Evolutionary conservation across 2,797 vertebrate species (phyloP), one percentile per base, ranked within the genome.

Genomic region (Semotilus atromaculatus): DNA sequence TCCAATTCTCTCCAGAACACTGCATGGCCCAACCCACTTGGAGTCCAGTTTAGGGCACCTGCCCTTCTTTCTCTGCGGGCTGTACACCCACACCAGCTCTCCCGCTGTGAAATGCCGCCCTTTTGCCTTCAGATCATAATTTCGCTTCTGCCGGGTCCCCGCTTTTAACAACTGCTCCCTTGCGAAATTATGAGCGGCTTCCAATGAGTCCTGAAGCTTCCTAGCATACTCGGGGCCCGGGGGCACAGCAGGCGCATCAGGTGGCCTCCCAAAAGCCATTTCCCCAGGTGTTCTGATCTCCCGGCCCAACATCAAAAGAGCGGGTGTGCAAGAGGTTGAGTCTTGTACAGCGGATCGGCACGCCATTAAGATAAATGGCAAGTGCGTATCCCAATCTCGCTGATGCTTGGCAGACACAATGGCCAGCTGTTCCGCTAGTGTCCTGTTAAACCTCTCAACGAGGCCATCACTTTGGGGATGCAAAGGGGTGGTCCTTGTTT

Each of bases 271-370:
- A 2, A 43, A 43, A 43, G 53, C 21, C 7, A 55, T 58, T 58
- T n/a, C 9, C 8, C 9, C 9, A 4, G 9, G 8, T n/a, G 55
- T 58, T 58, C 23, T 11, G 23, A n/a, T 58, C 55, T 58, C 9
- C 23, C 9, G 9, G 8, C 55, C 10, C 23, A 60, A 26, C 55
- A 26, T 60, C 48, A 58, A 58, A 9, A 85, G 26, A 16, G 71
- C 45, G 3, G 83, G 75, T 1, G 80, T 81, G 75, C 88, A 87
- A 21, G 14, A 21, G 3, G 72, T 88, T 48, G 82, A 85, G 6
- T 86, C 72, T 21, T 90, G 0, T n/a, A n/a, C n/a, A n/a, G n/a
- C n/a, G n/a, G 51, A 71, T 38, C 19, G 51, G 36, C 18, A 81
- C 0, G 53, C 85, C 64, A 82, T 82, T 9, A 86, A 48, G 7